Conservation (phyloP, 2,113 vertebrate species). For the Cephalopholis sonnerati region DNA sequence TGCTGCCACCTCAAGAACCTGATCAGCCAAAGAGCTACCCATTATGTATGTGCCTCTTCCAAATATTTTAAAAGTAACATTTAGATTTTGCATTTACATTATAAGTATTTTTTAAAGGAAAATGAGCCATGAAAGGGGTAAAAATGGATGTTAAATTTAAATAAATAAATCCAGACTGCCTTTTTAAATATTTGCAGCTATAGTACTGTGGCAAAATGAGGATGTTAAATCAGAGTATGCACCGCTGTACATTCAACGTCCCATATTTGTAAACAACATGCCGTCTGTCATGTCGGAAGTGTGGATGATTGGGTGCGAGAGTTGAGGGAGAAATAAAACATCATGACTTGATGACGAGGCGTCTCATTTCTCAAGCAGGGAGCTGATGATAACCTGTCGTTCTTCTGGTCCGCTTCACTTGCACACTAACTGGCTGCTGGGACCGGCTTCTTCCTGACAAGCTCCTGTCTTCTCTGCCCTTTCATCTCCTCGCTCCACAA, state of each 20-base stretch:
- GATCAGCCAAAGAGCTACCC: background rate
- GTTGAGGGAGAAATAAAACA: slow-evolving; percentile 69
- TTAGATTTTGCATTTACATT: background rate
- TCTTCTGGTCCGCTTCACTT: slow-evolving; percentile 80
- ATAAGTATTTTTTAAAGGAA: background rate
- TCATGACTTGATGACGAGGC: slow-evolving; percentile 69
- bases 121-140: background rate
- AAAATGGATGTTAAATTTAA: background rate
- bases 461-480: slow-evolving; percentile 80
- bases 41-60: background rate
- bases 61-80: background rate
- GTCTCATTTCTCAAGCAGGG: slow-evolving; percentile 77
- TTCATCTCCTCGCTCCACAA: slow-evolving; percentile 83
- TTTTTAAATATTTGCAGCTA: slow-evolving; percentile 13
- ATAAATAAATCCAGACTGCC: background rate
- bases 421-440: slow-evolving; percentile 75
- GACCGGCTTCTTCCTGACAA: slow-evolving; percentile 77
- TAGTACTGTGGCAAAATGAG: slow-evolving; percentile 3
- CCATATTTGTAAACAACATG: slow-evolving; percentile 60
- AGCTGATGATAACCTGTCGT: slow-evolving; percentile 79
- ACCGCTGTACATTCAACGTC: slow-evolving; percentile 10
- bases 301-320: slow-evolving; percentile 54
- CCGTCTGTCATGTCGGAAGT: slow-evolving; percentile 58
- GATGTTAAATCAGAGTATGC: slow-evolving; percentile 16
- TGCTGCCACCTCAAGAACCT: background rate